Conservation (phyloP, 2,113 vertebrate genomes). For the Hippopotamus amphibius region DNA sequence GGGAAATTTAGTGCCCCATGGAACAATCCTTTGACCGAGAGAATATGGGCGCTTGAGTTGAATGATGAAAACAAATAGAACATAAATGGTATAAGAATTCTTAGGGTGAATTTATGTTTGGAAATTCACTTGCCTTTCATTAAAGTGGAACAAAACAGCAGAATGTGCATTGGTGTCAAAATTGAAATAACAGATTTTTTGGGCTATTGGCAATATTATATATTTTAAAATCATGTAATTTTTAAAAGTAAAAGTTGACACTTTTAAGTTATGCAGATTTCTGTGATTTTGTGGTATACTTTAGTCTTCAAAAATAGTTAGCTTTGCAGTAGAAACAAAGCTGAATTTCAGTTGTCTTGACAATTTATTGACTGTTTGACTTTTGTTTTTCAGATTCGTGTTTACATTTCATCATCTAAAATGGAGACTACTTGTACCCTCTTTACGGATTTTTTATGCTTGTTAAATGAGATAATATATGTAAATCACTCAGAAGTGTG, state of each 20-base stretch:
- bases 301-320: not conserved
- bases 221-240: not conserved
- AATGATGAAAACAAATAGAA: not conserved
- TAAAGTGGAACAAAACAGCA: not conserved
- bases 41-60: not conserved
- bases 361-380: not conserved
- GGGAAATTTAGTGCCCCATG: not conserved
- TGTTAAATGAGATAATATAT: not conserved
- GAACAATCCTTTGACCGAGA: not conserved
- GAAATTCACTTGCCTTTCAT: not conserved
- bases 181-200: not conserved
- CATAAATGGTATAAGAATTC: not conserved
- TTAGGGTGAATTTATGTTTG: not conserved
- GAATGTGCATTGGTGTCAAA: not conserved
- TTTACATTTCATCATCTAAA: not conserved
- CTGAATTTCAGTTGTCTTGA: not conserved
- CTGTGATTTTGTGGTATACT: not conserved
- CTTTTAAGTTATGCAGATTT: not conserved
- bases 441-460: not conserved
- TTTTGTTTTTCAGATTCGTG: not conserved
- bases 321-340: not conserved
- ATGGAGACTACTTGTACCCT: not conserved
- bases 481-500: not conserved
- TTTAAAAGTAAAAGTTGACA: not conserved
- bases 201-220: not conserved